Base-by-base conservation (phyloP, 2,113 vertebrate genomes). In the Pachyramphus minor region DNA sequence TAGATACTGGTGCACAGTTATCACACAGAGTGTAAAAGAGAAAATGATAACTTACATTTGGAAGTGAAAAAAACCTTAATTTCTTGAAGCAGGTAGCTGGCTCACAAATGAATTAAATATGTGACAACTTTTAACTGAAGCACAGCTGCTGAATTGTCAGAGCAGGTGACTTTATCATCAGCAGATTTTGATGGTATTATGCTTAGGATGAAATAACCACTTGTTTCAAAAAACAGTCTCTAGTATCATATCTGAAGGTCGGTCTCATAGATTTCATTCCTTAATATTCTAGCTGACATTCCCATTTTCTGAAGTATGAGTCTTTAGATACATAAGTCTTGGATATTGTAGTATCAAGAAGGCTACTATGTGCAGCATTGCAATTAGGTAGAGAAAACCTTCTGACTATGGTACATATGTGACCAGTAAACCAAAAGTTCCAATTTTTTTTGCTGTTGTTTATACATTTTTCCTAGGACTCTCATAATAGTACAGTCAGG, bases 301-400 rank as follows among this genome's bases (percentile, higher is more conserved):
- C 90, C 87, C 85, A 95, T 97, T 98, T 97, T 97, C 94, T 97
- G 94, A 98, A 97, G 92, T 85, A 58, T 97, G 95, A 87, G 92
- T 87, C 79, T 96, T 97, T 88, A 94, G 96, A 89, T 95, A 93
- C 52, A 84, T 96, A 95, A 88, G 92, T 96, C 97, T 97, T 97
- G 87, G 96, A 95, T 97, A 97, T 68, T 97, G 91, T 96, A 80
- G 93, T 95, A 93, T 95, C 77, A 89, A 71, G 93, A 96, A 96
- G 59, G 74, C 84, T 94, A 50, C 92, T 93, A 71, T 80, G 73
- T 86, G 74, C 59, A 93, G 94, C 86, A 89, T 94, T 94, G 95
- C 92, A 97, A 76, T 96, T 95, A 97, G 86, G 71, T 91, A 81
- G 85, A 95, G 59, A 95, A 96, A 94, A 95, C 89, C 91, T 58